A percentile compares a stretch with the other conserved stretches of the same genome.
Conservation (phyloP, 2,888 invertebrate genomes). For the Epinotia demarniana region DNA sequence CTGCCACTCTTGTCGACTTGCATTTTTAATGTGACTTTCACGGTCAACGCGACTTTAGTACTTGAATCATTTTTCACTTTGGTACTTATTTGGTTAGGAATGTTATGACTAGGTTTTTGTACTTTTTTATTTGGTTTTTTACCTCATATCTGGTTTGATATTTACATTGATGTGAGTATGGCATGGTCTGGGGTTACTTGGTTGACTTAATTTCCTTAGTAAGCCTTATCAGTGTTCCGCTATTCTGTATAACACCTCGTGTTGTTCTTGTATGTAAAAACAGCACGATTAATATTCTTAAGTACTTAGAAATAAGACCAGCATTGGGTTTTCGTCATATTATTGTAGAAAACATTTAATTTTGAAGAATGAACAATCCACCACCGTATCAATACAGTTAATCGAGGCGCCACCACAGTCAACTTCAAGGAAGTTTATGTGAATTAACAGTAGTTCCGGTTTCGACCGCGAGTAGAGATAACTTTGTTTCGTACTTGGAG, state of each 20-base stretch:
- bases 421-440: slow-evolving; percentile 5
- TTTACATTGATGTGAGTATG: neutral
- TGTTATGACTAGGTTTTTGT: slow-evolving; percentile 48
- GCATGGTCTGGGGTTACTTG: slow-evolving; percentile 15
- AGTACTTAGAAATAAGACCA: too few relatives aligned
- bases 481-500: slow-evolving; percentile 30
- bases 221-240: neutral
- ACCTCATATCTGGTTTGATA: neutral
- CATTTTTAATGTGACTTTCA: slow-evolving; percentile 5
- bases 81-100: slow-evolving; percentile 52
- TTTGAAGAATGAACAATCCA: slow-evolving; percentile 4
- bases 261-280: too few relatives aligned
- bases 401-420: neutral
- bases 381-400: slow-evolving; percentile 15
- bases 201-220: too few relatives aligned
- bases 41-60: slow-evolving; percentile 11
- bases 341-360: neutral
- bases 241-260: too few relatives aligned
- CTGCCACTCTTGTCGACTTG: slow-evolving; percentile 27
- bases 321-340: neutral
- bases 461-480: slow-evolving; percentile 27
- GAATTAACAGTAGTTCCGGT: slow-evolving; percentile 22
- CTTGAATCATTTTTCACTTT: slow-evolving; percentile 48
- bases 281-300: too few relatives aligned
- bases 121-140: slow-evolving; percentile 29